Conservation (phyloP, 2,888 invertebrate genomes). For the Ecliptopera silaceata region DNA sequence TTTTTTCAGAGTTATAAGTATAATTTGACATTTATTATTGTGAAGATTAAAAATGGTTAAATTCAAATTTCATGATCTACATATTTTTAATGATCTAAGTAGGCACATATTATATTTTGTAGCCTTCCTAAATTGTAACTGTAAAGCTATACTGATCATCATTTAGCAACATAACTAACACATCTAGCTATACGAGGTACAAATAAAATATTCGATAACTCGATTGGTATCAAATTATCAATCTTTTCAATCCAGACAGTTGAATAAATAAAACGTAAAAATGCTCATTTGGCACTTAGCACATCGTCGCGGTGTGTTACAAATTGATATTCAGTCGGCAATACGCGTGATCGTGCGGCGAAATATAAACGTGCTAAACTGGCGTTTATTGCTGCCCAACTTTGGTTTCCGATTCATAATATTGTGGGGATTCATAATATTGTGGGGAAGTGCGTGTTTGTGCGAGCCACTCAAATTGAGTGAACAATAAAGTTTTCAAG, state of each 20-base stretch:
- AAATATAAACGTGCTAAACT: conserved; percentile 54
- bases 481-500: background rate
- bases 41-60: too few relatives aligned
- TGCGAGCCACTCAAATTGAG: conserved; percentile 9
- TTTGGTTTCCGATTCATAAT: conserved; percentile 47
- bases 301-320: conserved; percentile 39
- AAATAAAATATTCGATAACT: too few relatives aligned
- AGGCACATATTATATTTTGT: too few relatives aligned
- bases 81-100: too few relatives aligned
- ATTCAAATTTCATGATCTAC: too few relatives aligned
- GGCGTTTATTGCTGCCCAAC: conserved; percentile 48
- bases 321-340: conserved; percentile 65
- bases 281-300: conserved; percentile 9
- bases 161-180: too few relatives aligned
- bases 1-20: too few relatives aligned
- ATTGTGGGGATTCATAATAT: conserved; percentile 36
- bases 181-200: too few relatives aligned
- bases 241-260: background rate
- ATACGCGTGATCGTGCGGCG: conserved; percentile 49
- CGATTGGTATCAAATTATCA: background rate
- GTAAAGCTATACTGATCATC: too few relatives aligned
- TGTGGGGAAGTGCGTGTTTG: conserved; percentile 11
- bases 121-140: too few relatives aligned
- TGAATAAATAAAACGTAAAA: conserved; percentile 2
- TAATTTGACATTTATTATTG: too few relatives aligned